Evolutionary conservation across 2,113 vertebrate genomes (phyloP).

Genomic region (Brachypodius melanocephalos): DNA sequence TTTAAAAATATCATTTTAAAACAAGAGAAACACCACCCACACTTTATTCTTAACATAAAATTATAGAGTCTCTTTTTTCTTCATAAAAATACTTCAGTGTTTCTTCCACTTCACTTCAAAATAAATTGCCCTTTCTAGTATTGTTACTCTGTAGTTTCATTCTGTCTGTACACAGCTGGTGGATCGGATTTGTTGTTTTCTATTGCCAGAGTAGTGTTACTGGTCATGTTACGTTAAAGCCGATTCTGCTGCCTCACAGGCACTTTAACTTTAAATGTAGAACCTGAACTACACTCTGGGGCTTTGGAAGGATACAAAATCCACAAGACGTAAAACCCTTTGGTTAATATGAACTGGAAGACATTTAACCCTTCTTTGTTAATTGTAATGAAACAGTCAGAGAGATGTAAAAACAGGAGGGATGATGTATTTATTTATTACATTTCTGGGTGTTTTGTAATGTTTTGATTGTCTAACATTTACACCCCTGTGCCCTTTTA

Average conservation of each 20-base stretch:
- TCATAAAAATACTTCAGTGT: not conserved
- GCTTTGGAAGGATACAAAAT: constrained; percentile 69
- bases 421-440: constrained; percentile 42
- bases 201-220: not conserved
- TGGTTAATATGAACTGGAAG: constrained; percentile 62
- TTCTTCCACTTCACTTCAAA: not conserved
- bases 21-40: not conserved
- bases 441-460: constrained; percentile 49
- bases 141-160: not conserved
- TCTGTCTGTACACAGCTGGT: not conserved
- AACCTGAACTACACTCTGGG: constrained; percentile 62
- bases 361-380: constrained; percentile 60
- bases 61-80: not conserved
- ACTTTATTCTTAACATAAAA: not conserved
- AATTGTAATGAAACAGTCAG: constrained; percentile 58
- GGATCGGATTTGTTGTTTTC: constrained; percentile 36
- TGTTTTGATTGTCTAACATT: constrained; percentile 40
- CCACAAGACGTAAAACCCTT: constrained; percentile 62
- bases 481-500: constrained; percentile 51
- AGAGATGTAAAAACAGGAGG: not conserved
- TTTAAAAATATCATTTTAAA: not conserved
- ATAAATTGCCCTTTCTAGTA: not conserved
- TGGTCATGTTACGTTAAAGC: constrained; percentile 39
- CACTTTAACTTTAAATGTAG: constrained; percentile 67
- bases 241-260: constrained; percentile 54